Base-by-base conservation (phyloP, 2,888 invertebrate genomes). In the Drosophila subsilvestris region DNA sequence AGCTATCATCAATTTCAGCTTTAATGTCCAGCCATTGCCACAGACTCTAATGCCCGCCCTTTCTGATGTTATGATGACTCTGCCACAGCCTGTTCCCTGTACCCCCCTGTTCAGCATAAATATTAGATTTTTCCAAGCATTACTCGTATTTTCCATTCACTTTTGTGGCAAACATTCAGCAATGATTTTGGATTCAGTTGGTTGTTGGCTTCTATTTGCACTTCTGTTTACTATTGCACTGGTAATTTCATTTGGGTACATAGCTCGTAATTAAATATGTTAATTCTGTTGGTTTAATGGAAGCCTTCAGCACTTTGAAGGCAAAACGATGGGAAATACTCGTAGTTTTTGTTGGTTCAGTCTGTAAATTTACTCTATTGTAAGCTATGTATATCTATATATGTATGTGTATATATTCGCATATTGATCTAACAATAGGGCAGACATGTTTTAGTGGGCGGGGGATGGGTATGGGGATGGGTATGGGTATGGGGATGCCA, bases 1-100 rank as follows among this genome's bases (percentile, higher is more conserved):
- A 75, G 80, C 75, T 78, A 75, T 78, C 81, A 86, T 86, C 84
- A 86, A 83, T 86, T 83, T 54, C n/a, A 67, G 55, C 32, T 25
- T n/a, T 50, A 50, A 59, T 54, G 32, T 49, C 12, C 48, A 58
- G 20, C 48, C 20, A 14, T 37, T 37, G 37, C 37, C 37, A 14
- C n/a, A 37, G 37, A n/a, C 37, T 7, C 22, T 4, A n/a, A 6
- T 25, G 25, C 6, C 5, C 6, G 59, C 42, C 69, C 49, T 29
- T 22, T 22, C 48, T 48, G 66, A 42, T 37, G 25, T 12, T 4
- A 32, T 7, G 25, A 45, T 44, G 57, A 57, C 55, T 67, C 27
- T 47, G 27, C 32, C 22, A 22, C 22, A 3, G 22, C 22, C 4
- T 3, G 22, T 22, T 22, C 22, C 22, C 22, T 22, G 22, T 3